phyloP scores from a whole-genome alignment of 1,140 invertebrate genomes.

The Aphelenchoides fujianensis region DNA sequence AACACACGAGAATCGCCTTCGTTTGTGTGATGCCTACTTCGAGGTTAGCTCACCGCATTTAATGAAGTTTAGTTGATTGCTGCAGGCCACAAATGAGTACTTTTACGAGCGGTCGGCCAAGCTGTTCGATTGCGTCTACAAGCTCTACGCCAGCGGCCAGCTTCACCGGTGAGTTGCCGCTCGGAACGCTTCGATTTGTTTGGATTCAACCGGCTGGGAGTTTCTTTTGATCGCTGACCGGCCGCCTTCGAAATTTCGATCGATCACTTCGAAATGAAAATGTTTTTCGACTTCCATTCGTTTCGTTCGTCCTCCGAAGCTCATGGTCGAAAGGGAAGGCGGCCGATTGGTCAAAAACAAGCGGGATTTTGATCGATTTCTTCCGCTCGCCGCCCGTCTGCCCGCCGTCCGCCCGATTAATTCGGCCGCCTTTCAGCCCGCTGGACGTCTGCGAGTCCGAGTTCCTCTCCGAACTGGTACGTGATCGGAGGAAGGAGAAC shows the following conservation, averaged over 20 bases:
- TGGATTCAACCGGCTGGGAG: neutral
- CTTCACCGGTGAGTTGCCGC: constrained; percentile 23
- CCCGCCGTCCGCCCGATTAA: too few relatives aligned
- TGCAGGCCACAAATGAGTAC: constrained; percentile 38
- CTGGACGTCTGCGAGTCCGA: constrained; percentile 38
- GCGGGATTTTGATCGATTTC: neutral
- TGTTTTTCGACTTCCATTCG: too few relatives aligned
- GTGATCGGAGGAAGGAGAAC: too few relatives aligned
- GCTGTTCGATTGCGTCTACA: constrained; percentile 36
- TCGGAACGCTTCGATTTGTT: neutral
- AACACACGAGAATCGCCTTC: constrained; percentile 30
- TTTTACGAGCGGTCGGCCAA: constrained; percentile 42
- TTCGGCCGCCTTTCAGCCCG: constrained; percentile 23
- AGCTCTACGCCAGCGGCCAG: constrained; percentile 32
- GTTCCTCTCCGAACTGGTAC: constrained; percentile 36
- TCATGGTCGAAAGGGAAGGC: constrained; percentile 2
- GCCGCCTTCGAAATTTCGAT: too few relatives aligned
- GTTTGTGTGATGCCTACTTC: constrained; percentile 39
- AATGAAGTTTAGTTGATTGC: too few relatives aligned
- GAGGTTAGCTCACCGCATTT: constrained; percentile 24
- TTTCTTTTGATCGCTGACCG: too few relatives aligned
- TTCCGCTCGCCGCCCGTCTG: neutral
- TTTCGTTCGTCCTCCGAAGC: neutral
- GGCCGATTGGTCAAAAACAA: neutral
- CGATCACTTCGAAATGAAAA: too few relatives aligned